A percentile compares a stretch with the other conserved stretches of the same genome.
Evolutionary conservation across 2,797 vertebrate species (phyloP).

Genomic region (Sebastes iracundus): DNA sequence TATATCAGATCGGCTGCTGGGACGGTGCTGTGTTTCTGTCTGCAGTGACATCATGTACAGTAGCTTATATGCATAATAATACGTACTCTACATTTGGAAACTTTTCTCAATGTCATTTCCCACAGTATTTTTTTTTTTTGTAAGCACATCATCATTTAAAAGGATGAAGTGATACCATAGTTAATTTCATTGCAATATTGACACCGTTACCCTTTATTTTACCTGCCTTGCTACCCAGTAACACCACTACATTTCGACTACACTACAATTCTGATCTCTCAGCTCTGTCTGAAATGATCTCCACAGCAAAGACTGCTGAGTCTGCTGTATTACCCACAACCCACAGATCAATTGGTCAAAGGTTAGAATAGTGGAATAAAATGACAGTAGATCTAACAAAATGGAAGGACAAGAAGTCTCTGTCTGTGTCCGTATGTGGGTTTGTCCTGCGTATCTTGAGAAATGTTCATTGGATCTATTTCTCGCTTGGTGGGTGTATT

Average conservation of each 20-base stretch:
- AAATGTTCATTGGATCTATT: neutral
- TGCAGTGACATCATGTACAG: neutral
- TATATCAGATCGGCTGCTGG: neutral
- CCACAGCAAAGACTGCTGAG: neutral
- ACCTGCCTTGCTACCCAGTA: too few relatives aligned
- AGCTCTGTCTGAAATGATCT: neutral
- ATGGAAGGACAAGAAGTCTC: neutral
- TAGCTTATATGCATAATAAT: too few relatives aligned
- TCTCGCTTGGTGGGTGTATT: neutral
- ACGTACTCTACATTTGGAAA: too few relatives aligned
- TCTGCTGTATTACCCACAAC: neutral
- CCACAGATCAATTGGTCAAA: neutral
- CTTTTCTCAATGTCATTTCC: too few relatives aligned
- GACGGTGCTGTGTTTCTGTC: neutral
- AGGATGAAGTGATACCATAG: too few relatives aligned
- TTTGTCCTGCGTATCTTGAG: neutral
- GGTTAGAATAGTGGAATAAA: neutral
- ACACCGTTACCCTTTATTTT: too few relatives aligned
- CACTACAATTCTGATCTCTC: neutral
- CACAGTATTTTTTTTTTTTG: too few relatives aligned
- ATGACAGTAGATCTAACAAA: too few relatives aligned
- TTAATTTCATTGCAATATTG: too few relatives aligned
- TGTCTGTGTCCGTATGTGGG: neutral
- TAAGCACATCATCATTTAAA: too few relatives aligned
- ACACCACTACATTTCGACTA: neutral